Conservation (phyloP, 2,797 vertebrate genomes). For the Dicrostonyx torquatus region DNA sequence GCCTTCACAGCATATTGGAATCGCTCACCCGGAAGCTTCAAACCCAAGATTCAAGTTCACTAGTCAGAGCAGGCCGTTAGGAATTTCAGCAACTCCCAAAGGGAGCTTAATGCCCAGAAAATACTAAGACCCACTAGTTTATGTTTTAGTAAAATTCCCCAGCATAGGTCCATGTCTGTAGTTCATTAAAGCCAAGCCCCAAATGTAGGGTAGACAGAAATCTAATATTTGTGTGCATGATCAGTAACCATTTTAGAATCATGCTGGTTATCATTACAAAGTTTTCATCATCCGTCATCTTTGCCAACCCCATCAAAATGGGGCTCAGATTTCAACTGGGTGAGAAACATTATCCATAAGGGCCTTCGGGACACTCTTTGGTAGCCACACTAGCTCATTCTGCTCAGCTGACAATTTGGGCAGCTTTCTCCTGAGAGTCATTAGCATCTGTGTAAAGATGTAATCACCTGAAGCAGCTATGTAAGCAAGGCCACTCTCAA, state of each 20-base stretch:
- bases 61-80: background rate
- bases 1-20: background rate
- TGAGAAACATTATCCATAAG: slow-evolving; percentile 31
- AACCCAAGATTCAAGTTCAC: slow-evolving; percentile 9
- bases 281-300: background rate
- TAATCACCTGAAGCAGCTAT: slow-evolving; percentile 75
- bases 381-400: slow-evolving; percentile 35
- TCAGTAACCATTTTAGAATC: slow-evolving; percentile 26
- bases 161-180: background rate
- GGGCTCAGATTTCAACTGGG: slow-evolving; percentile 24
- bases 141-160: slow-evolving; percentile 1
- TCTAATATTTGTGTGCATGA: background rate
- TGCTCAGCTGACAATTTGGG: slow-evolving; percentile 40
- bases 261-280: background rate
- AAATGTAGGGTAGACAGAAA: slow-evolving; percentile 13
- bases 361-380: slow-evolving; percentile 40
- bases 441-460: slow-evolving; percentile 76
- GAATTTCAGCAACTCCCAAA: background rate
- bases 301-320: background rate
- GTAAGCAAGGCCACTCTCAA: slow-evolving; percentile 69
- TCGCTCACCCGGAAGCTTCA: background rate
- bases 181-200: background rate
- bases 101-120: background rate
- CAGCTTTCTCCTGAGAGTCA: slow-evolving; percentile 71
- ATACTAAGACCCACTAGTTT: background rate